Evolutionary conservation across 92 coral and sea anemone species (phyloP).

Genomic region (Bergia puertoricense): DNA sequence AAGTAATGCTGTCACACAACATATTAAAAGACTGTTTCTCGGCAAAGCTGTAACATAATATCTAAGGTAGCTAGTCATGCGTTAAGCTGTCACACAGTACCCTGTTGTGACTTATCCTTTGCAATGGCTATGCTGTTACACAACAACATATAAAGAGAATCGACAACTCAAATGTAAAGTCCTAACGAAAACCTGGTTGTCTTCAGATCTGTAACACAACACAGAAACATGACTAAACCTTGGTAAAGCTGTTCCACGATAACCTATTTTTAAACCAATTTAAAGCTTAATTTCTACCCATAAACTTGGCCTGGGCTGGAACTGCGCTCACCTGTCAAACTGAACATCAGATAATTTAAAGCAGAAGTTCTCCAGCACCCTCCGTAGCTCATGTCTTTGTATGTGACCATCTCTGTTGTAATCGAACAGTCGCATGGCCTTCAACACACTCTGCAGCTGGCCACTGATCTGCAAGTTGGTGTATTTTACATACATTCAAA

Average conservation of each 20-base stretch:
- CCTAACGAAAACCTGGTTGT: background rate
- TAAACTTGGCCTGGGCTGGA: background rate
- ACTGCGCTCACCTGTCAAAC: conserved; percentile 73
- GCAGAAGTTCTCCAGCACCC: conserved; percentile 96
- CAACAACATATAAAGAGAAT: background rate
- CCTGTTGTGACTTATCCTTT: no score
- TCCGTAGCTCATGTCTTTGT: conserved; percentile 84
- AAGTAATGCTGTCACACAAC: background rate
- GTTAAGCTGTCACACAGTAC: no score
- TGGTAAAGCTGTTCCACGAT: no score
- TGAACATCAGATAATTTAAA: conserved; percentile 87
- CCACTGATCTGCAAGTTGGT: conserved; percentile 71
- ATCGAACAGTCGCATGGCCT: conserved; percentile 89
- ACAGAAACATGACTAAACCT: background rate
- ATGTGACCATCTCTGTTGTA: conserved; percentile 95
- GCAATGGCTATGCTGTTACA: background rate
- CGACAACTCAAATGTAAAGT: no score
- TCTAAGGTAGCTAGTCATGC: background rate
- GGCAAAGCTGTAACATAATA: background rate
- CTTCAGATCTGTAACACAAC: background rate
- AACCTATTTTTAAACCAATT: background rate
- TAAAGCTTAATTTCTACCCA: background rate
- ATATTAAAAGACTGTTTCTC: background rate
- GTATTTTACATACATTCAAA: background rate
- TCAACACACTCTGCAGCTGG: conserved; percentile 79